Conservation (phyloP, 2,113 vertebrate genomes). For the Chloroceryle aenea region DNA sequence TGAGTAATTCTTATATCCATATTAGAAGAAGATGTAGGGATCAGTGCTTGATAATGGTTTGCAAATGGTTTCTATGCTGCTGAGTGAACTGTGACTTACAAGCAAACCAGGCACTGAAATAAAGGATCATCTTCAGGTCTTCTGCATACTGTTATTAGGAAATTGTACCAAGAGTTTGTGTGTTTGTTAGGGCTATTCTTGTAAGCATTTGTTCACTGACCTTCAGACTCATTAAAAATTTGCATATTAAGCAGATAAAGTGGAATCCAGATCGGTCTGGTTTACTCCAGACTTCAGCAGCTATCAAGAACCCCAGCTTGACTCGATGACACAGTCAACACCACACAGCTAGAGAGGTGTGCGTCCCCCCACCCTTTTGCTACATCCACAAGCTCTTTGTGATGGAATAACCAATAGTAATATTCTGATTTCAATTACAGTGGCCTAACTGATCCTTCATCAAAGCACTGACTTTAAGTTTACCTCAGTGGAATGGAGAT, state of each 20-base stretch:
- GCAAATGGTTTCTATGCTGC: not conserved
- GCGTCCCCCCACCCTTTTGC: not conserved
- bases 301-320: not conserved
- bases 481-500: not conserved
- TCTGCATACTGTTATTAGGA: not conserved
- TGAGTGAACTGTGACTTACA: not conserved
- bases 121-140: not conserved
- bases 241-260: not conserved
- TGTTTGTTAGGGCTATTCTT: not conserved
- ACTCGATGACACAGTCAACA: not conserved
- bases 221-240: not conserved
- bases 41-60: not conserved
- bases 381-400: not conserved
- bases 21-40: not conserved
- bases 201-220: not conserved
- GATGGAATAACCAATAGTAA: not conserved
- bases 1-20: not conserved
- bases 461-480: not conserved
- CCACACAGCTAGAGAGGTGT: not conserved
- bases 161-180: not conserved
- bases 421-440: not conserved
- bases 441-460: not conserved
- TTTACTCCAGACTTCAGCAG: not conserved
- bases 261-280: not conserved
- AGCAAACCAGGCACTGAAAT: not conserved